phyloP scores from a whole-genome alignment of 2,888 invertebrate genomes.

The Trichogramma evanescens region DNA sequence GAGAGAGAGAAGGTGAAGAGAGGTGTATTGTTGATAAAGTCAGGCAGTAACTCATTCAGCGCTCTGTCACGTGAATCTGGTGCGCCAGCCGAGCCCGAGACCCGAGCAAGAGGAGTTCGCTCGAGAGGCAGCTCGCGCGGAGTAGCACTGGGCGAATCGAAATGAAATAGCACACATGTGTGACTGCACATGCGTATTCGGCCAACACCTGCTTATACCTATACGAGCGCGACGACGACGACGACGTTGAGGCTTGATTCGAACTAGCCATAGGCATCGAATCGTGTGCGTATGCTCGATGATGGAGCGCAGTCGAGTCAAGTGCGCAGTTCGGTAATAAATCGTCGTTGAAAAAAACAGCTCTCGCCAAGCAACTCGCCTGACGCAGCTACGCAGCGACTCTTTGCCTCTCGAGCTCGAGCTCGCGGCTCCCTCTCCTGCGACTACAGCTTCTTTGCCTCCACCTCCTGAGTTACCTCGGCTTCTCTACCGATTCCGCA shows the following conservation, averaged over 20 bases:
- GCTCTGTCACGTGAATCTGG: conserved; percentile 25
- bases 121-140: conserved; percentile 6
- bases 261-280: not conserved
- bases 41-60: conserved; percentile 24
- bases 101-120: not conserved
- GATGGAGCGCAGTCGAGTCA: conserved; percentile 19
- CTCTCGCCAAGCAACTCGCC: conserved; percentile 24
- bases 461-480: too few species aligned
- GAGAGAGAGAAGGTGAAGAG: conserved; percentile 10
- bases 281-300: too few species aligned
- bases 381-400: conserved; percentile 4
- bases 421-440: not conserved
- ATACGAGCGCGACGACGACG: conserved; percentile 23
- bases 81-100: conserved; percentile 1
- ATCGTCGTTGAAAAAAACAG: conserved; percentile 44
- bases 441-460: conserved; percentile 16
- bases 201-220: conserved; percentile 27
- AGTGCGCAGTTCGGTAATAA: conserved; percentile 45
- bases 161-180: conserved; percentile 27
- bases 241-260: conserved; percentile 28
- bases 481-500: too few species aligned
- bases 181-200: conserved; percentile 26
- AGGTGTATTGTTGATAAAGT: conserved; percentile 23
- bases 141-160: conserved; percentile 19
- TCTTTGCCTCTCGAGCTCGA: not conserved